phyloP scores from a whole-genome alignment of 2,888 invertebrate species.

The Vesta saturnalis region DNA sequence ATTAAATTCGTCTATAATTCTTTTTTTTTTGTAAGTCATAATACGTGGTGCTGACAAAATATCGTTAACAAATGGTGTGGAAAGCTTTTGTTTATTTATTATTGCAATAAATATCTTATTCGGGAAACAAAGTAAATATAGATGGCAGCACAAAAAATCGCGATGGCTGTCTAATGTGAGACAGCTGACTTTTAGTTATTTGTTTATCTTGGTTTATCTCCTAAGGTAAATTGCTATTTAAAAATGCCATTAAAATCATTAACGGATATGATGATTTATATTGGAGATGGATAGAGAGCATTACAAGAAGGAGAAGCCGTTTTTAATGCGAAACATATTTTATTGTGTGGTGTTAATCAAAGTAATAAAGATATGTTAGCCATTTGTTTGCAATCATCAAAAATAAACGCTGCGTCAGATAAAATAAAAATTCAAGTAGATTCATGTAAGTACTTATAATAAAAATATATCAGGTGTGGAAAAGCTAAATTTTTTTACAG shows the following conservation, averaged over 20 bases:
- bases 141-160: no score
- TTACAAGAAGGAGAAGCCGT: constrained; percentile 4
- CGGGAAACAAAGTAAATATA: background rate
- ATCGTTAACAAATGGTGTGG: no score
- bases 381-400: background rate
- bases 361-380: background rate
- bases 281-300: background rate
- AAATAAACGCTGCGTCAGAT: background rate
- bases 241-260: background rate
- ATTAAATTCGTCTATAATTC: no score
- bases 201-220: background rate
- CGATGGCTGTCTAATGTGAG: background rate
- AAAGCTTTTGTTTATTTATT: no score
- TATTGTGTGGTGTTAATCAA: background rate
- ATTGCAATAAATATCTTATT: no score
- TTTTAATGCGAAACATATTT: background rate
- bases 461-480: background rate
- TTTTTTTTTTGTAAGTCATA: no score
- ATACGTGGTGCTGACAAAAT: no score
- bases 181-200: background rate
- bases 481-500: background rate
- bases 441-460: background rate
- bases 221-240: background rate
- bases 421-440: background rate
- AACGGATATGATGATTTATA: background rate